Conservation (phyloP, 2,888 invertebrate genomes). For the Diarsia brunnea region DNA sequence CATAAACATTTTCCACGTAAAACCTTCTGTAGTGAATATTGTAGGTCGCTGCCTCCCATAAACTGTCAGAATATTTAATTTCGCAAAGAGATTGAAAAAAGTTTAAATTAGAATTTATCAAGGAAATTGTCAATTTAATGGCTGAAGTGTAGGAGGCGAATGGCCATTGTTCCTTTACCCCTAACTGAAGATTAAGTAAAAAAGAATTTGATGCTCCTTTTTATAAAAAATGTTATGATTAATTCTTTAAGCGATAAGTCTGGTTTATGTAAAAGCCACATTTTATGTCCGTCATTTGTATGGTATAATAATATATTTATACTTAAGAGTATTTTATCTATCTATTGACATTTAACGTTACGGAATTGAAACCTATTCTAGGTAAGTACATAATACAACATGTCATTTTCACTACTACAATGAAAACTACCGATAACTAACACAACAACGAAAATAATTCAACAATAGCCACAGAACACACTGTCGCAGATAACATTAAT, state of each 20-base stretch:
- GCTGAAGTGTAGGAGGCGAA: conserved; percentile 8
- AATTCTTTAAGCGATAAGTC: not conserved
- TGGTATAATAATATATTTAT: not conserved
- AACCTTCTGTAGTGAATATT: conserved; percentile 35
- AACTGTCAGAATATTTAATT: conserved; percentile 50
- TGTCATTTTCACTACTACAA: conserved; percentile 12
- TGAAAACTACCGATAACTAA: conserved; percentile 26
- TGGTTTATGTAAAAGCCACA: not conserved
- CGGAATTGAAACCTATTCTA: not conserved
- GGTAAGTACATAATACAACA: not conserved
- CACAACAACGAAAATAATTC: conserved; percentile 28
- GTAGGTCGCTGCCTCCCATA: conserved; percentile 12
- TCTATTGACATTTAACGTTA: not conserved
- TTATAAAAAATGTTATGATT: conserved; percentile 3
- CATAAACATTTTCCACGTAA: conserved; percentile 41
- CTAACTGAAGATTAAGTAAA: not conserved
- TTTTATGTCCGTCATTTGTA: not conserved
- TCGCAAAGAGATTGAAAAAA: conserved; percentile 54
- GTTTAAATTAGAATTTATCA: conserved; percentile 54
- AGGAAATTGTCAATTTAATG: conserved; percentile 53
- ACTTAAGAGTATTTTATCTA: not conserved
- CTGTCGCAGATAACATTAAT: conserved; percentile 49
- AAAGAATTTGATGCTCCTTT: not conserved
- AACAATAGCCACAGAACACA: conserved; percentile 34
- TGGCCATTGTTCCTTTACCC: conserved; percentile 1